Evolutionary conservation across 2,113 vertebrate species (phyloP).

Genomic region (Laticauda laticaudata): DNA sequence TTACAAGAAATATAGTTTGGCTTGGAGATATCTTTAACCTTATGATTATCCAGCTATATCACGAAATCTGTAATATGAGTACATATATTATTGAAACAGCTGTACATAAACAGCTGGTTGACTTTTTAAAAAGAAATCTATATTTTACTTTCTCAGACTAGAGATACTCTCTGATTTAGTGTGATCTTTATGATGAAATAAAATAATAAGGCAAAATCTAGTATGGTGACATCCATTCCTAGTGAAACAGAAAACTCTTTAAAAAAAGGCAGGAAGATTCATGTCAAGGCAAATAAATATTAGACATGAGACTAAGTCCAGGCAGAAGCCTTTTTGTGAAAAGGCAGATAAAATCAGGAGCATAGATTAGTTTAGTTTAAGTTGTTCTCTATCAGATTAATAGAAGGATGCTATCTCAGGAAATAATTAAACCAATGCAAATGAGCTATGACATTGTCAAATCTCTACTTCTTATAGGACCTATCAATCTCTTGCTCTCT

Average conservation of each 20-base stretch:
- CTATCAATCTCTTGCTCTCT: not conserved
- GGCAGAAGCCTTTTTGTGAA: not conserved
- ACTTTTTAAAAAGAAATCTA: not conserved
- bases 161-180: not conserved
- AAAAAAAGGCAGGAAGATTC: not conserved
- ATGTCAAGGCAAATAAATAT: not conserved
- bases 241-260: not conserved
- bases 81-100: not conserved
- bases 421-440: not conserved
- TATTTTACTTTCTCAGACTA: not conserved
- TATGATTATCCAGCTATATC: not conserved
- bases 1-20: not conserved
- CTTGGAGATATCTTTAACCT: not conserved
- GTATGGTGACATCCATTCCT: not conserved
- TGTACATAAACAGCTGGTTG: not conserved
- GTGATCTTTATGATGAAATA: not conserved
- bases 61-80: not conserved
- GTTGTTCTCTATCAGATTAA: not conserved
- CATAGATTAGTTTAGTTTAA: not conserved
- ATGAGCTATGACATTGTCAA: not conserved
- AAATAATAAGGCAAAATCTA: not conserved
- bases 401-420: not conserved
- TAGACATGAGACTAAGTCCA: not conserved
- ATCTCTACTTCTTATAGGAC: not conserved
- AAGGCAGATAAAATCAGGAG: not conserved